Base-by-base conservation (phyloP, 2,113 vertebrate genomes). In the human region DNA sequence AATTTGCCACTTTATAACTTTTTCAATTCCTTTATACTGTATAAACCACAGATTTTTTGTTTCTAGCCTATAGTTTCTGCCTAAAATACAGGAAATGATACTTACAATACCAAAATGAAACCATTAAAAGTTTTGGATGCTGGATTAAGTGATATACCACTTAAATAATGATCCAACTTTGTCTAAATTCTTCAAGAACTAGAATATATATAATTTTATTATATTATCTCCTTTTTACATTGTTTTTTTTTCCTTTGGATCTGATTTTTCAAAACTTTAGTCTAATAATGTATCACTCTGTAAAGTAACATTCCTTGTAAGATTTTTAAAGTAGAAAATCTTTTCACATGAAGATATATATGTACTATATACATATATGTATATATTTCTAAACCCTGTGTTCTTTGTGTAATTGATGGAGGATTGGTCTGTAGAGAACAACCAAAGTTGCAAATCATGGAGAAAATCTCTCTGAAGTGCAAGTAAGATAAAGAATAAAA, bases 401-500 rank as follows among this genome's bases (percentile, higher is more conserved):
- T 96, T 70, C 23, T 11, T 90, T 95, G 90, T 16, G 25, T 43
- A 94, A 84, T 30, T 57, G 38, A 40, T 79, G 93, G 38, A 90
- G 5, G 64, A 64, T 50, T 83, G 23, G 0, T 12, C 48, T 95
- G 14, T 27, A 96, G 61, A 94, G 2, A 13, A 50, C 22, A 79
- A 17, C 11, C 18, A 35, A 87, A 43, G 55, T 79, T 61, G 10
- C 45, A 75, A 66, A 68, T 87, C 13, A 52, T 89, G 78, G 84
- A 35, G 30, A 81, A 97, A 75, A 30, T 59, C 25, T 90, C 81
- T 90, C 90, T 96, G 17, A 93, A 81, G 2, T 75, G 52, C 88
- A 16, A 35, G 25, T 64, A 70, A 43, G 30, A 88, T 94, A 68
- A 0, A 91, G 38, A 97, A 43, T 1, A 80, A 78, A 66, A 0